These are phyloP conservation scores for Gryllus bimaculatus DNA, from an alignment of 1,140 invertebrate genomes.

Conservation along the genomic window DNA sequence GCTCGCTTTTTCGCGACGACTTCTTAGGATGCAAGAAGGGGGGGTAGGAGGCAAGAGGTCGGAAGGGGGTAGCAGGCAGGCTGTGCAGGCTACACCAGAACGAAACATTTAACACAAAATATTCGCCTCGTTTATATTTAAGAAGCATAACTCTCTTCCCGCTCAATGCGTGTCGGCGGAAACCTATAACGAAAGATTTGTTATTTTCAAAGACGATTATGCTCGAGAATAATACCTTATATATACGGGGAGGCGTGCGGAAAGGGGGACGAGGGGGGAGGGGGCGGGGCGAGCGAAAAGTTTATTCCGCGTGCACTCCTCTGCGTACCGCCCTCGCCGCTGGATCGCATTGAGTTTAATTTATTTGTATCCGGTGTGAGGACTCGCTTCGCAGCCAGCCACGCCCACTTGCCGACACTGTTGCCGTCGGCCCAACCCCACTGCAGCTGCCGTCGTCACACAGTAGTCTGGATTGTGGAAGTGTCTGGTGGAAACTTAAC, in stretches of 20 bases:
- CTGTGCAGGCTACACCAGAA: not conserved
- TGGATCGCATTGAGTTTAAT: not conserved
- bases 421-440: not conserved
- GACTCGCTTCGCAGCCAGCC: not conserved
- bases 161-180: not conserved
- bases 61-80: not conserved
- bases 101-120: slow-evolving; percentile 1
- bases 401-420: not conserved
- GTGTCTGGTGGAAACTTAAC: too few species aligned
- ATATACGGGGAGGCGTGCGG: not conserved
- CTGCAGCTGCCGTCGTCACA: not conserved
- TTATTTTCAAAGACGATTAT: slow-evolving; percentile 6
- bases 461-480: too few species aligned
- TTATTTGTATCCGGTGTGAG: slow-evolving; percentile 1
- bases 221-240: not conserved
- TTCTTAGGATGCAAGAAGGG: not conserved
- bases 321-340: not conserved
- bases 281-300: not conserved
- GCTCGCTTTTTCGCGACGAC: not conserved
- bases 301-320: not conserved
- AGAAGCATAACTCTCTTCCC: not conserved
- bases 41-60: too few species aligned
- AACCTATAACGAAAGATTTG: slow-evolving; percentile 5
- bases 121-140: not conserved
- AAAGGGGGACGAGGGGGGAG: too few species aligned